These are phyloP conservation scores for Poecilia wingei DNA, from an alignment of 2,797 vertebrate species.

Conservation along the genomic window DNA sequence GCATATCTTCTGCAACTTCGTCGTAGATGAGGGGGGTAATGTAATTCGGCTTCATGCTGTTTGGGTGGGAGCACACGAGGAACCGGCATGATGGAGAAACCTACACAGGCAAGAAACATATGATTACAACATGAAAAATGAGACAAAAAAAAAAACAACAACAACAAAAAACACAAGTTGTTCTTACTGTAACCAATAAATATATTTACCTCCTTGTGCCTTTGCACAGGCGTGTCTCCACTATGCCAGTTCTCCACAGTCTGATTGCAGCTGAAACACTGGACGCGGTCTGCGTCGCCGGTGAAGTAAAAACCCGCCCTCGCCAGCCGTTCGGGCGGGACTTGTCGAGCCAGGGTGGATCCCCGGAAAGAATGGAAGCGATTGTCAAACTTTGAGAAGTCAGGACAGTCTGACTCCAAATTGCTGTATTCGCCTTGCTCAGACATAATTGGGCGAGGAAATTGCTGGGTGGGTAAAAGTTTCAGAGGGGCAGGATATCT, in stretches of 20 bases:
- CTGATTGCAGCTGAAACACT: conserved; percentile 88
- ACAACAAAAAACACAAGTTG: background rate
- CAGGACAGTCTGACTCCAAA: conserved; percentile 69
- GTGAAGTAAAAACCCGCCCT: conserved; percentile 91
- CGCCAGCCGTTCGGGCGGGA: conserved; percentile 84
- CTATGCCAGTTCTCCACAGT: conserved; percentile 87
- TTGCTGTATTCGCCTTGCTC: conserved; percentile 42
- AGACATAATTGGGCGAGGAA: conserved; percentile 63
- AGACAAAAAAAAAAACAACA: background rate
- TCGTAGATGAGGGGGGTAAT: conserved; percentile 40
- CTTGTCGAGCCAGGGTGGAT: conserved; percentile 79
- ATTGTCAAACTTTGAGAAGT: conserved; percentile 79
- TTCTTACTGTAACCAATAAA: background rate
- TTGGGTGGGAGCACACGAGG: conserved; percentile 78
- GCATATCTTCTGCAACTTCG: conserved; percentile 71
- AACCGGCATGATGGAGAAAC: conserved; percentile 90
- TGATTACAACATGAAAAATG: background rate
- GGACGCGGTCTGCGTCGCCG: conserved; percentile 86
- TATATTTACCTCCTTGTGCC: conserved; percentile 80
- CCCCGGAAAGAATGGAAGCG: conserved; percentile 84
- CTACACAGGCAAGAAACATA: conserved; percentile 28
- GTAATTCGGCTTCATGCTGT: conserved; percentile 1
- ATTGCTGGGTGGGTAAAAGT: conserved; percentile 1
- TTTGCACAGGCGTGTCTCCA: conserved; percentile 85
- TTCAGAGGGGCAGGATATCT: conserved; percentile 15